These are phyloP conservation scores for Drosophila saltans DNA, from an alignment of 1,140 invertebrate species.

Conservation along the genomic window DNA sequence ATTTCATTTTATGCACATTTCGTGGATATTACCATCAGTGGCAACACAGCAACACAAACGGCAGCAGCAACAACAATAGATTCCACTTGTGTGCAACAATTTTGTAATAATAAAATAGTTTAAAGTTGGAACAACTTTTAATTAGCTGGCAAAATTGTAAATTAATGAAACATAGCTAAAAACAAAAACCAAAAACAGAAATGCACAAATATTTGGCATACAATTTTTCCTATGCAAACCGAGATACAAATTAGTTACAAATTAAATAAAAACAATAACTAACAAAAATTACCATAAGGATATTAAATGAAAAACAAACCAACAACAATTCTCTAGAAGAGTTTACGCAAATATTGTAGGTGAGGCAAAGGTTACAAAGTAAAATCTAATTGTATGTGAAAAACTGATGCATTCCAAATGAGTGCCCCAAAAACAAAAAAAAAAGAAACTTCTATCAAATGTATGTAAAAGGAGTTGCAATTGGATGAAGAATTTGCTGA, in stretches of 20 bases:
- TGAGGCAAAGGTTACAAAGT: too few species aligned
- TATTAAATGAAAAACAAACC: too few species aligned
- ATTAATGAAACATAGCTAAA: slow-evolving; percentile 12
- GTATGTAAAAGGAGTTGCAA: too few species aligned
- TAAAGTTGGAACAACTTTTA: slow-evolving; percentile 36
- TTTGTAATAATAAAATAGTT: slow-evolving; percentile 5
- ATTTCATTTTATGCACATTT: slow-evolving; percentile 14
- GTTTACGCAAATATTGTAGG: too few species aligned
- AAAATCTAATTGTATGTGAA: too few species aligned
- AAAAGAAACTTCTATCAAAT: too few species aligned
- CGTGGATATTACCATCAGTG: background rate
- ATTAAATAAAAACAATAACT: slow-evolving; percentile 4
- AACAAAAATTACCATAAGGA: background rate
- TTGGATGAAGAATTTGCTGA: too few species aligned
- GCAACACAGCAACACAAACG: background rate
- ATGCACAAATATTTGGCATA: slow-evolving; percentile 39
- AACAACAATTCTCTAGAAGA: too few species aligned
- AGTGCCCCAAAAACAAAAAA: too few species aligned
- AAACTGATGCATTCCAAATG: too few species aligned
- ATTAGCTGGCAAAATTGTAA: slow-evolving; percentile 41
- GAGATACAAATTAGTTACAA: slow-evolving; percentile 1
- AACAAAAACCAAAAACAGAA: slow-evolving; percentile 6
- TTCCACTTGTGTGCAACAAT: background rate
- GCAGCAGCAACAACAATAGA: slow-evolving; percentile 6
- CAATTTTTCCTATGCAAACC: background rate